Base-by-base conservation (phyloP, 2,797 vertebrate genomes). In the Pseudochromis fuscus region DNA sequence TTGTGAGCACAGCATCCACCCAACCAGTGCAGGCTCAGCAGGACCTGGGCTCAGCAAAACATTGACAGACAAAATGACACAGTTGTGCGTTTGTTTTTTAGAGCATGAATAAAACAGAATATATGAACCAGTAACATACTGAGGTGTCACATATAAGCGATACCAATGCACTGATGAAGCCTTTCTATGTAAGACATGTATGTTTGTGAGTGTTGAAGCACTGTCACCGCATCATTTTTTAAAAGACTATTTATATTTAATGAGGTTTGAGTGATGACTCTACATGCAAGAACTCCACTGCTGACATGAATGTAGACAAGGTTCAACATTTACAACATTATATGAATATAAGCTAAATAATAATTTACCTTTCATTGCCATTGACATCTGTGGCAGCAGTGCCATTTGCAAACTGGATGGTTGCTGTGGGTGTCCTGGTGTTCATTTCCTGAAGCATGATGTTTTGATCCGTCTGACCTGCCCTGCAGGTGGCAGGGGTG, bases 391-490 rank as follows among this genome's bases (percentile, higher is more conserved):
- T 85, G n/a, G 68, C 73, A 71, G 85, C 23, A 21, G 72, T 75
- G 30, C 88, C 88, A 37, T 91, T 92, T 68, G 50, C 60, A 56
- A 79, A 37, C 18, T 88, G 87, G 9, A 76, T 79, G 8, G 37
- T 58, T 21, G 58, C 57, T 28, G 86, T 12, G 35, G 23, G 59
- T 38, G 88, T 85, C 3, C 77, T 83, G 27, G 91, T 82, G 1
- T 89, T 93, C 72, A 91, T 88, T 58, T 94, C 92, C 72, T 95
- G 93, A 52, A 95, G 90, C 81, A 89, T 92, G 64, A 95, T 70
- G 5, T 84, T 85, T 72, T 94, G 94, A 52, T 92, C 91, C 35
- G 93, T 83, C 65, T 49, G 74, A 49, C 76, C 87, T 35, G 72
- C 84, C 46, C 79, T 88, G 70, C 89, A 91, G 50, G 72, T 65